These are phyloP conservation scores for Podarcis lilfordi DNA, from an alignment of 2,797 vertebrate genomes.

Conservation along the genomic window DNA sequence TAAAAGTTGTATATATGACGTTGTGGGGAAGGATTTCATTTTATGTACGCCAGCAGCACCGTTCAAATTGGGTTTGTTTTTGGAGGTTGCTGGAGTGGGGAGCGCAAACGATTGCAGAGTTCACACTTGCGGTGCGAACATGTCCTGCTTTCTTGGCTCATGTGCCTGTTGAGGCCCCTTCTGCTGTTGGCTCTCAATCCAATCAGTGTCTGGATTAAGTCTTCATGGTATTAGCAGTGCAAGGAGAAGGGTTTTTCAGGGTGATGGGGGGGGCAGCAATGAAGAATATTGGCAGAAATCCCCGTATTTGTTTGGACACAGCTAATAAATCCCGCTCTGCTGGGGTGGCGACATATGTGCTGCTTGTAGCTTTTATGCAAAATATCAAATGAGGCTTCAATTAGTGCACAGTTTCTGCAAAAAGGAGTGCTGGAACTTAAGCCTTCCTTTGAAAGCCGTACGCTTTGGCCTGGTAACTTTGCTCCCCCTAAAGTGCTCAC, in stretches of 20 bases:
- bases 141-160: background rate
- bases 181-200: conserved; percentile 13
- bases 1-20: background rate
- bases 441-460: background rate
- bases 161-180: too few species aligned
- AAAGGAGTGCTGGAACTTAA: background rate
- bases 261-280: background rate
- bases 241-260: background rate
- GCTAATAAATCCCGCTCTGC: background rate
- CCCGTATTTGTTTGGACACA: background rate
- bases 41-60: background rate
- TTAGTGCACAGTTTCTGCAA: background rate
- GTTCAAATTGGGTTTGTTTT: background rate
- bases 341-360: too few species aligned
- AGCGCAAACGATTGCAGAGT: background rate
- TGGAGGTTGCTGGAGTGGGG: background rate
- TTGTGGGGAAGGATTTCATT: background rate
- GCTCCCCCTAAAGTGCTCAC: too few species aligned
- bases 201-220: conserved; percentile 17
- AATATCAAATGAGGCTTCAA: background rate
- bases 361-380: background rate
- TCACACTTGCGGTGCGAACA: background rate
- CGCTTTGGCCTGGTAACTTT: background rate
- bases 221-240: conserved; percentile 2
- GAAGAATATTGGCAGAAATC: background rate